Evolutionary conservation across 53 echinoderm and acorn worm species (phyloP), one percentile per base, ranked within the genome.

Genomic region (Temnopleurus reevesii): DNA sequence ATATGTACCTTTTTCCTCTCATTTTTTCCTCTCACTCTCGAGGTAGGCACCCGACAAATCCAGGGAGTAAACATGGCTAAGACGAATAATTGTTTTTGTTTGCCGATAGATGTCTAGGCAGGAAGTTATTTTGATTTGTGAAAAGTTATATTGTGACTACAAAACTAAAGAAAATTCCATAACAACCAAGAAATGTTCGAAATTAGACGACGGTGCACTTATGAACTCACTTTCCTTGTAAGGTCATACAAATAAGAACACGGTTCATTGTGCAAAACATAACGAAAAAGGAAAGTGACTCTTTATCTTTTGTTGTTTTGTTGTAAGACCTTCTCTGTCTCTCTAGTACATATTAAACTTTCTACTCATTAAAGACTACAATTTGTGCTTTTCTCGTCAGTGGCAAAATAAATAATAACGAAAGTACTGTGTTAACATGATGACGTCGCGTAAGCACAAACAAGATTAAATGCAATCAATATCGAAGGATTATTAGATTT

Each of bases 71-170:
- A 85, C 86, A 85, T 24, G 61, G 43, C 43, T 43, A 6, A 60
- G 86, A 44, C 86, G 53, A 85, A 85, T 85, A 85, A 85, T 85
- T 85, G 86, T 85, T 85, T 85, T 59, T 85, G 59, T 85, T 85
- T 85, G 86, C 83, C 60, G 38, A 83, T 30, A 83, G 33, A 83
- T 53, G 86, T 59, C 59, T 24, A 4, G 45, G 59, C 86, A 85
- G 86, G 86, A 85, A 85, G 86, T 85, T 59, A 61, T 85, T 85
- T 85, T 46, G 38, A 85, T 44, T 46, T 47, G 30, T 2, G 17
- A 59, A 53, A 83, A 49, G 51, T 54, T 83, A 54, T 83, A 55
- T 55, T 83, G 27, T 83, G 59, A 59, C 86, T 85, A 59, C 28
- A 79, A 47, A 4, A 47, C 46, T 27, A 49, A 27, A 47, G 43